Percentiles rank a stretch among this genome's conserved stretches.
phyloP scores from a whole-genome alignment of 2,797 vertebrate genomes.

The Pantherophis vulpinus region DNA sequence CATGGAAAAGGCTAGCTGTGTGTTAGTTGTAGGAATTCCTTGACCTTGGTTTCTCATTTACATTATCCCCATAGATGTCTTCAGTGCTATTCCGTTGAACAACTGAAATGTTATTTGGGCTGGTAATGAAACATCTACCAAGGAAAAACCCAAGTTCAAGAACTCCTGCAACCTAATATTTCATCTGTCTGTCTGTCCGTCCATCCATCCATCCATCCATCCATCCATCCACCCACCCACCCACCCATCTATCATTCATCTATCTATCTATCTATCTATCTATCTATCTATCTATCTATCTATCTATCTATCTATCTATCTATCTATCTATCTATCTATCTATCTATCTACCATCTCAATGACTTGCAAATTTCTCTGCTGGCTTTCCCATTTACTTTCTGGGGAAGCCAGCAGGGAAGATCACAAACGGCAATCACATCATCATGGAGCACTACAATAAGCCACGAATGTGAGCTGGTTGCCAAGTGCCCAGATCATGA shows the following conservation, averaged over 20 bases:
- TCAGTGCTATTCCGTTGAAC: neutral
- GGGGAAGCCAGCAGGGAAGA: neutral
- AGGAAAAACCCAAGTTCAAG: neutral
- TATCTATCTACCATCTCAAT: neutral
- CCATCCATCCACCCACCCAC: too few species aligned
- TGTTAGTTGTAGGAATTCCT: neutral
- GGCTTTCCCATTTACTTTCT: neutral
- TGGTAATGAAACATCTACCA: neutral
- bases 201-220: too few species aligned
- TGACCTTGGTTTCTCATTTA: neutral
- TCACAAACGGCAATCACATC: neutral
- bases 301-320: too few species aligned
- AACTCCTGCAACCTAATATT: neutral
- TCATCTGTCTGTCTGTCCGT: neutral
- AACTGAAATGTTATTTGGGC: neutral
- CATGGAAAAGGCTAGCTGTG: neutral
- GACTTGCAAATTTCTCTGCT: neutral
- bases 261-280: too few species aligned
- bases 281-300: too few species aligned
- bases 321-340: too few species aligned
- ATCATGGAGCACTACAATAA: neutral
- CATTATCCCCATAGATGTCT: neutral
- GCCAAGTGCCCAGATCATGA: neutral
- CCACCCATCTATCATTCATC: too few species aligned
- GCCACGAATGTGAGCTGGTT: neutral